These are phyloP conservation scores for Halotydeus destructor DNA, from an alignment of 1,140 invertebrate species.

Conservation along the genomic window DNA sequence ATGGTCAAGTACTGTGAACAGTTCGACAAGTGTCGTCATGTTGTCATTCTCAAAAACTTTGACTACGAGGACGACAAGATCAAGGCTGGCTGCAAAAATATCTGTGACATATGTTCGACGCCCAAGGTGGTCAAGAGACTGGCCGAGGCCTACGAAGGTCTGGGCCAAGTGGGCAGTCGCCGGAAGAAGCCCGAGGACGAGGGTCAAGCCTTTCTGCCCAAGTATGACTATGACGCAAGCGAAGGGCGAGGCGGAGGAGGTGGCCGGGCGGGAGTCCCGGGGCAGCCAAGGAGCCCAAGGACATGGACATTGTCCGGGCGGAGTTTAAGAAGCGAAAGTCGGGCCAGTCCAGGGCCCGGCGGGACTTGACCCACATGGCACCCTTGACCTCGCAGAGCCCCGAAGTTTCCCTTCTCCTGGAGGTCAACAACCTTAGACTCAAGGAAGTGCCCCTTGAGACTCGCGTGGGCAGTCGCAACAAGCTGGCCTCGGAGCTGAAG, in stretches of 20 bases:
- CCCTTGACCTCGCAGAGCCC: not conserved
- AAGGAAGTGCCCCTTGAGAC: not conserved
- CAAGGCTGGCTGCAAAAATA: constrained; percentile 3
- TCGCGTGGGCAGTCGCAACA: not conserved
- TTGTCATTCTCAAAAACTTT: constrained; percentile 17
- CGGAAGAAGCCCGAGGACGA: not conserved
- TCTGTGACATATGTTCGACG: constrained; percentile 10
- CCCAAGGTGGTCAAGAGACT: constrained; percentile 7
- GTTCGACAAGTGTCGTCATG: constrained; percentile 15
- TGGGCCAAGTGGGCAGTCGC: not conserved
- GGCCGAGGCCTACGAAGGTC: not conserved
- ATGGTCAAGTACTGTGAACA: constrained; percentile 46
- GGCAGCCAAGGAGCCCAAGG: not conserved
- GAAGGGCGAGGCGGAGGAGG: not conserved
- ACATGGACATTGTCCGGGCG: constrained; percentile 5
- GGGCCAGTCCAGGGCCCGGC: not conserved
- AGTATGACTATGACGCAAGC: not conserved
- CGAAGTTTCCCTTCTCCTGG: not conserved
- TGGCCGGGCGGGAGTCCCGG: no score
- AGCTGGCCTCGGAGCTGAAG: not conserved
- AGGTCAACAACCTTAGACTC: not conserved
- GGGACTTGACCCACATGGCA: not conserved
- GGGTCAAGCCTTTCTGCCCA: constrained; percentile 6
- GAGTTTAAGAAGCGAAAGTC: constrained; percentile 8
- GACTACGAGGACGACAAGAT: constrained; percentile 6